Base-by-base conservation (phyloP, 2,797 vertebrate genomes). In the Amblyraja radiata region DNA sequence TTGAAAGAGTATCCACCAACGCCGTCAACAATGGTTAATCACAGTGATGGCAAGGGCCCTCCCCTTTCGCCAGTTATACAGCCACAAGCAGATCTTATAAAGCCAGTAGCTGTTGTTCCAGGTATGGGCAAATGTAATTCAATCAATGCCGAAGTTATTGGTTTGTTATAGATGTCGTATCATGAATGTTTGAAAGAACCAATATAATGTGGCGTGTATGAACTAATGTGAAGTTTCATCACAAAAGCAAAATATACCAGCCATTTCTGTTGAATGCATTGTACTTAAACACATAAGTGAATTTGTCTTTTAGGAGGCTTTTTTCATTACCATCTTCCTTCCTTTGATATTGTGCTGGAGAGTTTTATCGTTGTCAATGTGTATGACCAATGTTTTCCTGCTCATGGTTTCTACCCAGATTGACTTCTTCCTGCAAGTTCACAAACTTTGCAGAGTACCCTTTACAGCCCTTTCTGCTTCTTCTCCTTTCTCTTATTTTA, bases 1-100 rank as follows among this genome's bases (percentile, higher is more conserved):
- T 95, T 99, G 32, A 96, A 97, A n/a, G 97, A 97, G 58, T 95
- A 96, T 46, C 96, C 97, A 0, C 98, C 97, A 94, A 97, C 96
- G 28, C 97, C 97, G 39, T 97, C 97, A 0, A 96, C 97, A 88
- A 94, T 96, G 32, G 96, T 96, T 94, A 97, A 96, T 92, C 96
- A 96, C 94, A 95, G 96, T 65, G 96, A 96, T 94, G 97, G 96
- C 18, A 97, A 97, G 94, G 96, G 95, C 83, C 95, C 96, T 28
- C 95, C 96, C 13, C 21, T 93, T 54, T 93, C 93, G 93, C 95
- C 96, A 18, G 32, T 93, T 65, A 79, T 94, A 36, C 96, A 96
- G 95, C 94, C 94, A 93, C 95, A 95, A 95, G 94, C 97, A 96
- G 93, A 96, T 95, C 93, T 94, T 94, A 93, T 95, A 93, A 97